Evolutionary conservation across 53 echinoderm and acorn worm genomes (phyloP), one percentile per base, ranked within the genome.

Genomic region (Zoroaster sp.): DNA sequence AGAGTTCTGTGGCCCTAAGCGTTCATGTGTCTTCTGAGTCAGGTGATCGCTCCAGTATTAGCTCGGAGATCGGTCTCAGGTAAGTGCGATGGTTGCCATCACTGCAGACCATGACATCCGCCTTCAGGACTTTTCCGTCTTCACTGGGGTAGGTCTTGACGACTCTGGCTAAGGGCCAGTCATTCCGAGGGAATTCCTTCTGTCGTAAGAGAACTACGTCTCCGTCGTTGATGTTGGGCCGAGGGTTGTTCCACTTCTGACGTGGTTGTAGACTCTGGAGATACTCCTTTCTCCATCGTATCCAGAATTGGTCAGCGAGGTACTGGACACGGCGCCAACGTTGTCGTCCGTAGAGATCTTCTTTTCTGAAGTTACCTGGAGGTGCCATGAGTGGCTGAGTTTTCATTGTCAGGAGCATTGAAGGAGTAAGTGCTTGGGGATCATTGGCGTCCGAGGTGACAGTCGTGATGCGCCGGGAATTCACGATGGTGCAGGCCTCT

Each of bases 221-320:
- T 5, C 86, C 75, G 1, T 35, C 9, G 25, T 44, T 18, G 9
- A 90, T 17, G 71, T 90, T 35, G 7, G 43, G 74, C 18, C 39
- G 35, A 4, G 51, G 33, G 5, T 74, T 36, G 14, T 23, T 21
- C 85, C 90, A 90, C 28, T 90, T 90, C 68, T 75, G 83, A 4
- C 90, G 66, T 5, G 75, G 85, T 83, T 90, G 90, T 3, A 90
- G 75, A 33, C 23, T 75, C 69, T 92, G 92, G 0, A 92, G 69
- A 66, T 92, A 92, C 51, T 92, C 92, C 66, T 75, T 92, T 34
- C 59, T 68, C 88, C 92, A 92, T 25, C 63, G 77, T 0, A 51
- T 40, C 91, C 91, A 91, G 34, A 91, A 86, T 52, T 90, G 85
- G 73, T 90, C 90, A 0, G 88, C 88, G 0, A 88, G 80, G 66